Base-by-base conservation (phyloP, 2,888 invertebrate genomes). In the Danaus chrysippus region DNA sequence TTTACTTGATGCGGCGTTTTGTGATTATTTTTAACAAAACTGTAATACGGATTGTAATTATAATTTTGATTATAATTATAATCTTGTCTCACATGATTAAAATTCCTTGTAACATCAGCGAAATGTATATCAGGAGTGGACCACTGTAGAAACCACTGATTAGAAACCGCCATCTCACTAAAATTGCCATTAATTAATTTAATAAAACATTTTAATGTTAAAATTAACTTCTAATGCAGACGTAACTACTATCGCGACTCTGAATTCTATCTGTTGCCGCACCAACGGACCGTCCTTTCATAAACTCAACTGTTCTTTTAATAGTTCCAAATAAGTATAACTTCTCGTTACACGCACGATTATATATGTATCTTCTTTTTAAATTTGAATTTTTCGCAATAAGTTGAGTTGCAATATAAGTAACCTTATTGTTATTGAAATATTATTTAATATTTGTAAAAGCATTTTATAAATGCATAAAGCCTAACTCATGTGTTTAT, bases 81-180 rank as follows among this genome's bases (percentile, higher is more conserved):
- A 56, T 72, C 70, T n/a, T 75, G 74, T 64, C 86, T 83, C 55
- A 84, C 74, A 62, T 76, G 75, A 58, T 82, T 75, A 67, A 82
- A 86, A 56, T 78, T 79, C 64, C 75, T 81, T 70, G 77, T 78
- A 46, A 89, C 83, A 68, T 89, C 87, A 56, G 86, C 71, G 49
- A 86, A 77, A 46, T 87, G 62, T 71, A 81, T 68, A 42, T 86
- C 75, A 6, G 91, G 90, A 11, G 87, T 73, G 12, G 87, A 80
- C 91, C 91, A 91, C 73, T 91, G 87, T 65, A 90, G 79, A 72
- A 89, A 90, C 90, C 91, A 91, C 79, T 90, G 91, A 75, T 90
- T 87, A 64, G 90, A 87, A 70, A 89, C 83, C 63, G 91, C 87
- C 87, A 91, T 91, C 57, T 65, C 75, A 49, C 41, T 13, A 56